These are phyloP conservation scores for Cantharis rufa DNA, from an alignment of 2,888 invertebrate species.

Conservation along the genomic window DNA sequence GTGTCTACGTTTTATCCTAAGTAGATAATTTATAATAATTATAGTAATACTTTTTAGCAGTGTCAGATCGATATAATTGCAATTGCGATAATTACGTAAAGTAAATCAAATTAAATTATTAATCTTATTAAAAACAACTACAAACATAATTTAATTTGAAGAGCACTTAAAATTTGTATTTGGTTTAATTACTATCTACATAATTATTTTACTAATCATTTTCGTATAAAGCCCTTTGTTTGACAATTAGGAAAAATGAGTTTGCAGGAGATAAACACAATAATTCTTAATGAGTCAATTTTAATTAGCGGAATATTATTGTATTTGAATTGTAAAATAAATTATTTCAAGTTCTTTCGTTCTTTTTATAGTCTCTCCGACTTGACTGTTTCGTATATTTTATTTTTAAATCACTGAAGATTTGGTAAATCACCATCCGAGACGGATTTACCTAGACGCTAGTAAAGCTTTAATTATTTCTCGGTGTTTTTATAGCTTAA, in stretches of 20 bases:
- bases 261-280: neutral
- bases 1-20: no score
- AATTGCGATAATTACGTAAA: neutral
- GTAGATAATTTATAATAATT: no score
- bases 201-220: neutral
- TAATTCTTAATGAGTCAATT: neutral
- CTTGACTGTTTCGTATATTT: no score
- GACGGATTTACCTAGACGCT: no score
- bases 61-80: neutral
- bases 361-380: no score
- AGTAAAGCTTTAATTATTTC: no score
- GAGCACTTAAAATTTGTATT: neutral
- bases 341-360: neutral
- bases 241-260: neutral
- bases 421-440: no score
- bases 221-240: neutral
- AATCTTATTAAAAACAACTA: neutral
- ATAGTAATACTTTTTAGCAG: no score
- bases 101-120: neutral
- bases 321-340: neutral
- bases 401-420: no score
- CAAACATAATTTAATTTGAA: neutral
- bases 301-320: neutral
- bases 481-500: no score
- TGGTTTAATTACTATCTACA: neutral